Base-by-base conservation (phyloP, 2,797 vertebrate species). In the Hyperoplus immaculatus region DNA sequence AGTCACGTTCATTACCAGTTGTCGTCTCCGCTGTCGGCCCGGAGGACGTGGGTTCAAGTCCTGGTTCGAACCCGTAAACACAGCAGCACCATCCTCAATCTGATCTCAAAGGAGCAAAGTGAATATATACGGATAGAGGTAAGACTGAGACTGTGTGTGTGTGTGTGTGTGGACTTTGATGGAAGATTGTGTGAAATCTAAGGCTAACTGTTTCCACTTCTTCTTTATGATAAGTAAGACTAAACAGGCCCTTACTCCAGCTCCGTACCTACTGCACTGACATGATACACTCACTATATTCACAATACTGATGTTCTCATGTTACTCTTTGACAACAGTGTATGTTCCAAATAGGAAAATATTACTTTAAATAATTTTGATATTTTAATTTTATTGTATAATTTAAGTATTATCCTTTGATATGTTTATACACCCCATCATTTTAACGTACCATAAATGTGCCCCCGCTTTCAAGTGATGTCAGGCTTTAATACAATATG, bases 61-160 rank as follows among this genome's bases (percentile, higher is more conserved):
- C 89, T 96, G 91, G 81, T 97, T 56, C 94, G 97, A 69, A 97
- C 96, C 2, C 95, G 96, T n/a, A 96, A 96, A 89, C 94, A 96
- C 80, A 85, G 94, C 89, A 88, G 96, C 38, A 83, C 95, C 83
- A 91, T 98, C 87, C 54, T 93, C 15, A 96, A 88, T 72, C 65
- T 97, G 85, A 93, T 93, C 60, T 96, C 97, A 2, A 94, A 88
- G 57, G 95, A 90, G 74, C 95, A 94, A 87, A 96, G 90, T 0
- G 96, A 97, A 77, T 96, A 97, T 89, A 89, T 97, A 39, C 94
- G 93, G 57, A 87, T 97, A 2, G 96, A 97, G 96, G 97, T 97
- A 75, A 95, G 89, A 41, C 38, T 57, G 4, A 21, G 59, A 21
- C n/a, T n/a, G n/a, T n/a, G 1, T 65, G n/a, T 59, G 13, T 46